These are phyloP conservation scores for Yponomeuta cagnagella DNA, from an alignment of 2,888 invertebrate species.

Conservation along the genomic window DNA sequence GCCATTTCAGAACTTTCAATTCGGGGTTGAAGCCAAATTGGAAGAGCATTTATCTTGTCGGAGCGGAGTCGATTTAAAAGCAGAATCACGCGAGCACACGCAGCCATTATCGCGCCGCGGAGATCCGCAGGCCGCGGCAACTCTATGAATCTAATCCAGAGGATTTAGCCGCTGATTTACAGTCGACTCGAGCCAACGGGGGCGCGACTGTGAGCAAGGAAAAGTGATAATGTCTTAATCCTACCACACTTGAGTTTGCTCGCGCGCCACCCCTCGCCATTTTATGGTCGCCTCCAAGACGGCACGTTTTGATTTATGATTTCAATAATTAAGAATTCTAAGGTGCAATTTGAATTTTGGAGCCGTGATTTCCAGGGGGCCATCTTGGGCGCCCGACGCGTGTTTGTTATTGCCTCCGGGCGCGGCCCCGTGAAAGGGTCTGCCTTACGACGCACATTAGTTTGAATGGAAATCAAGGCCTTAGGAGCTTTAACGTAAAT, in stretches of 20 bases:
- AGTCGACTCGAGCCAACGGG: slow-evolving; percentile 60
- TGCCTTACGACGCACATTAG: slow-evolving; percentile 20
- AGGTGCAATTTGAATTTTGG: slow-evolving; percentile 74
- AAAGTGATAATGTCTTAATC: slow-evolving; percentile 83
- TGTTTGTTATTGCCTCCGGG: slow-evolving; percentile 69
- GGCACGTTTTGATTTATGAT: slow-evolving; percentile 75
- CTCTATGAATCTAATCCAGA: slow-evolving; percentile 76
- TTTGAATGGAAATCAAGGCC: neutral
- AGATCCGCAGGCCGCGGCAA: slow-evolving; percentile 71
- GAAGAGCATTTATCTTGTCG: slow-evolving; percentile 67
- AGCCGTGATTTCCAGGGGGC: slow-evolving; percentile 57
- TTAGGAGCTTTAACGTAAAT: slow-evolving; percentile 1
- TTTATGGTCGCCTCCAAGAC: slow-evolving; percentile 73
- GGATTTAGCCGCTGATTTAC: slow-evolving; percentile 76
- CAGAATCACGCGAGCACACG: slow-evolving; percentile 73
- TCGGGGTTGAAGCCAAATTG: slow-evolving; percentile 54
- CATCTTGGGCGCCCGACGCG: slow-evolving; percentile 62
- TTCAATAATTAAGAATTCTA: slow-evolving; percentile 76
- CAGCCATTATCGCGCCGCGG: slow-evolving; percentile 66
- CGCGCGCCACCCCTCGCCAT: slow-evolving; percentile 46
- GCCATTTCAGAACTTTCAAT: slow-evolving; percentile 59
- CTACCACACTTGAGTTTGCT: slow-evolving; percentile 71
- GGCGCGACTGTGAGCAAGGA: slow-evolving; percentile 72
- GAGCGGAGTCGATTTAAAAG: slow-evolving; percentile 69
- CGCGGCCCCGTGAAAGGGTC: slow-evolving; percentile 53